Evolutionary conservation across 2,797 vertebrate genomes (phyloP).

Genomic region (Notoglanidium macrostoma): DNA sequence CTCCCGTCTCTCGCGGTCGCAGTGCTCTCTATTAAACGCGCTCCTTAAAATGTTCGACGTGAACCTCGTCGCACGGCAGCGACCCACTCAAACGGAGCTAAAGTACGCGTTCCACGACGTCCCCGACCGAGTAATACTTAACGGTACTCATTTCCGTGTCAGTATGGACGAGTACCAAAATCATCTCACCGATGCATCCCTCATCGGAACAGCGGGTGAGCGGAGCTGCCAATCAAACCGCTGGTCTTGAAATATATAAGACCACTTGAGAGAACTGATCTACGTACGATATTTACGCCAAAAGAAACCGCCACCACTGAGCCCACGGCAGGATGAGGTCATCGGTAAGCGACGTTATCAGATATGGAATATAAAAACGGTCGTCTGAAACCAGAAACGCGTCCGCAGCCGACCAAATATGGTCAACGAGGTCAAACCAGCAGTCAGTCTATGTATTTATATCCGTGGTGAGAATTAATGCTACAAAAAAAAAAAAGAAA

Average conservation of each 20-base stretch:
- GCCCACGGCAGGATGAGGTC: background rate
- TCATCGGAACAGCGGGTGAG: background rate
- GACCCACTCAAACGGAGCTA: background rate
- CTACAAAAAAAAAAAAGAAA: constrained; percentile 23
- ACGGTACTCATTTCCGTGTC: background rate
- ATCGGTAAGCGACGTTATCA: background rate
- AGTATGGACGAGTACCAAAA: background rate
- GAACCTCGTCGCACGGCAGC: no score
- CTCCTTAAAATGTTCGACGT: background rate
- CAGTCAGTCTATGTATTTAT: constrained; percentile 15
- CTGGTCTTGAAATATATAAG: background rate
- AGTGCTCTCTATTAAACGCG: no score
- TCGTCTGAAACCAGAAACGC: background rate
- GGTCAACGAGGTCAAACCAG: background rate
- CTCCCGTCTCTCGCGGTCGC: no score
- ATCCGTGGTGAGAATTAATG: constrained; percentile 40
- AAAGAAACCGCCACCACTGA: background rate
- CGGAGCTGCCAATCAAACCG: background rate
- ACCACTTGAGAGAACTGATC: background rate
- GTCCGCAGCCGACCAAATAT: background rate
- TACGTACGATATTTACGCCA: background rate
- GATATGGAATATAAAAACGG: background rate
- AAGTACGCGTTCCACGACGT: background rate
- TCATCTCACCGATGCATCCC: background rate
- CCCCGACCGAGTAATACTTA: background rate